phyloP scores from a whole-genome alignment of 2,797 vertebrate genomes.

The Chelonia mydas region DNA sequence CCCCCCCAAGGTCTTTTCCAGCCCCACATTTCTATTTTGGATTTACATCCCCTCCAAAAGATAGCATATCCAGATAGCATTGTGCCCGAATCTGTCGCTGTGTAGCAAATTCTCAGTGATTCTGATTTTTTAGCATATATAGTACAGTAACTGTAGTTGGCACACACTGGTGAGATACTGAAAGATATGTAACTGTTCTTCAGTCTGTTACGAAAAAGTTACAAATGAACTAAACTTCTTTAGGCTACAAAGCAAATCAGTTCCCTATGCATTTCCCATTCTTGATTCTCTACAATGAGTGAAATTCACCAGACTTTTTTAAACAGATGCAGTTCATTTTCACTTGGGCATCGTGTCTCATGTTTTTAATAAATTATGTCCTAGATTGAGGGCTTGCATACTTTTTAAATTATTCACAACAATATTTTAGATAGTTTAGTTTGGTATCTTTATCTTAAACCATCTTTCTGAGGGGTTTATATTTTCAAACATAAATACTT shows the following conservation, averaged over 20 bases:
- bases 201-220: not conserved
- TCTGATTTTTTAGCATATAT: not conserved
- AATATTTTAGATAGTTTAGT: conserved; percentile 22
- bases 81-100: not conserved
- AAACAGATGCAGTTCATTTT: not conserved
- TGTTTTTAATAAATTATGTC: conserved; percentile 49
- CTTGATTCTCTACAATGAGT: not conserved
- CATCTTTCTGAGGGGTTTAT: conserved; percentile 3
- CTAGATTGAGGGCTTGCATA: conserved; percentile 41
- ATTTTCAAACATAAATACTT: conserved; percentile 16
- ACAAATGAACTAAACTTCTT: not conserved
- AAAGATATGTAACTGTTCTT: not conserved
- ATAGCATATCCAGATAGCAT: not conserved
- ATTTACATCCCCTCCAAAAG: not conserved
- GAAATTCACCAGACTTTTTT: not conserved
- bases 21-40: not conserved
- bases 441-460: conserved; percentile 31
- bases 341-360: not conserved
- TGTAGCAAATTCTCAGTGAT: not conserved
- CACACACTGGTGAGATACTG: not conserved
- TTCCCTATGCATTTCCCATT: not conserved
- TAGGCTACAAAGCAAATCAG: not conserved
- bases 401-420: conserved; percentile 51
- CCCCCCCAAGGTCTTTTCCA: not conserved
- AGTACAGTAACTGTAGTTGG: accelerated